phyloP scores from a whole-genome alignment of 2,888 invertebrate genomes.

The Icerya purchasi region DNA sequence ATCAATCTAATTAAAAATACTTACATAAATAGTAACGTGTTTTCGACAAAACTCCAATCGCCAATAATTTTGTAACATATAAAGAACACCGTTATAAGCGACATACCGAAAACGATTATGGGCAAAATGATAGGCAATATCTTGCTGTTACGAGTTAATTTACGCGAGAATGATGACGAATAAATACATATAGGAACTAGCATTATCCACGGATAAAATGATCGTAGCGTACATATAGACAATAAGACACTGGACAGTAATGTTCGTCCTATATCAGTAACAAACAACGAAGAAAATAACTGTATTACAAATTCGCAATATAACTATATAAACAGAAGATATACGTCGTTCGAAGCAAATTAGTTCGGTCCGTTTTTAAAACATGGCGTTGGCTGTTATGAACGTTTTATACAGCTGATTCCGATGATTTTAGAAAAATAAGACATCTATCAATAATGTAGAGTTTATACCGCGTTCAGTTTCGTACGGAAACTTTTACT shows the following conservation, averaged over 20 bases:
- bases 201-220: slow-evolving; percentile 59
- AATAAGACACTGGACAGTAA: slow-evolving; percentile 36
- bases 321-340: background rate
- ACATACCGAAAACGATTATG: slow-evolving; percentile 12
- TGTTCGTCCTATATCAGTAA: too few species aligned
- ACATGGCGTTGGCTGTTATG: too few species aligned
- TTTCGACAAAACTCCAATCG: slow-evolving; percentile 39
- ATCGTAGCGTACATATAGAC: slow-evolving; percentile 59
- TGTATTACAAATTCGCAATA: too few species aligned
- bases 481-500: too few species aligned
- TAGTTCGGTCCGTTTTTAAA: too few species aligned
- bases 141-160: too few species aligned
- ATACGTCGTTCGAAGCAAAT: background rate
- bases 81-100: slow-evolving; percentile 29
- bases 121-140: slow-evolving; percentile 11
- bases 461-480: too few species aligned
- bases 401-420: too few species aligned
- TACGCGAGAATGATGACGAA: slow-evolving; percentile 23
- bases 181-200: slow-evolving; percentile 61
- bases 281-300: too few species aligned
- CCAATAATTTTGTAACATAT: slow-evolving; percentile 40
- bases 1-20: slow-evolving; percentile 22
- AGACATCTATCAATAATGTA: too few species aligned
- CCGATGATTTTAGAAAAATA: too few species aligned
- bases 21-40: slow-evolving; percentile 66